Conservation (phyloP, 2,797 vertebrate species). For the Darevskia mixta region DNA sequence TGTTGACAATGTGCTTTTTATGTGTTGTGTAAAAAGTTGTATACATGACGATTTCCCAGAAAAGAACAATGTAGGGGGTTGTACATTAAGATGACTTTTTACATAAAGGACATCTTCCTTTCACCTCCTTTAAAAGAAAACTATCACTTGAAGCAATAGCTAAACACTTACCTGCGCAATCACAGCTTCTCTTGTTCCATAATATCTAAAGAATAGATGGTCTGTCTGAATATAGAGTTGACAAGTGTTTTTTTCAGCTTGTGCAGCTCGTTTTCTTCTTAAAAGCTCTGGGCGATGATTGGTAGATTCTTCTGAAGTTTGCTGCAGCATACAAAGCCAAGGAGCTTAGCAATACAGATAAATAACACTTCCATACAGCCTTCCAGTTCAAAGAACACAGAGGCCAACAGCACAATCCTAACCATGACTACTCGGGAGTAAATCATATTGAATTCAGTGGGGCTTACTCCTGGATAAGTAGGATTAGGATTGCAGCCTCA, state of each 20-base stretch:
- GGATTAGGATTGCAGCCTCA: no score
- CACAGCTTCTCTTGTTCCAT: slow-evolving; percentile 91
- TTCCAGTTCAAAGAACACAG: not conserved
- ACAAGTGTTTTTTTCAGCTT: slow-evolving; percentile 92
- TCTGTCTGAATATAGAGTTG: slow-evolving; percentile 98
- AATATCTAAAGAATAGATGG: slow-evolving; percentile 90
- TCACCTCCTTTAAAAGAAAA: not conserved
- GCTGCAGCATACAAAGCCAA: slow-evolving; percentile 58
- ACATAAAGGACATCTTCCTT: not conserved
- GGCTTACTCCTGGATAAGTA: no score
- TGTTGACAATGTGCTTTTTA: no score
- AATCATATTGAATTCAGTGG: no score
- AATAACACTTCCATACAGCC: not conserved
- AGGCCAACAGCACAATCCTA: not conserved
- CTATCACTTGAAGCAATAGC: not conserved
- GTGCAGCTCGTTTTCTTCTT: slow-evolving; percentile 89
- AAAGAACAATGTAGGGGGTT: not conserved
- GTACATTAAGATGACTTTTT: not conserved
- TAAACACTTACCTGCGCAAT: slow-evolving; percentile 89
- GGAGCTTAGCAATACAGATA: not conserved
- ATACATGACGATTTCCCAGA: not conserved
- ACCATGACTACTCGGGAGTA: not conserved
- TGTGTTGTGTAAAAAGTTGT: not conserved
- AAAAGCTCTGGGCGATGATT: slow-evolving; percentile 84
- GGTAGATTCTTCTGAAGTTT: slow-evolving; percentile 71